Base-by-base conservation (phyloP, 2,113 vertebrate genomes). In the Tragelaphus buxtoni region DNA sequence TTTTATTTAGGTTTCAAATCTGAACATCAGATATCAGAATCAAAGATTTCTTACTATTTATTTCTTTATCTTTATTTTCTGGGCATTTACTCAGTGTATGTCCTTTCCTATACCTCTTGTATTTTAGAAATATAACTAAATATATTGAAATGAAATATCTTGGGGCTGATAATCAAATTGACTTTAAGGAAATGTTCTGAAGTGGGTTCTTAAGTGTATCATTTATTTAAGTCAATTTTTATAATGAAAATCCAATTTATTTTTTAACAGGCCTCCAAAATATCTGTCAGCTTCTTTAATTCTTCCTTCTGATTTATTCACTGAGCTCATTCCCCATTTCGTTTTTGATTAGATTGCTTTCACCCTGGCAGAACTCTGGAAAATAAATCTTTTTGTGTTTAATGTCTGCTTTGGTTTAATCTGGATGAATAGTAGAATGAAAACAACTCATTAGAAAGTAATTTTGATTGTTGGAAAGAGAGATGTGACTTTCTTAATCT, bases 261-360 rank as follows among this genome's bases (percentile, higher is more conserved):
- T 85, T 96, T 96, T 91, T 90, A 95, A 88, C 32, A 95, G 24
- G 5, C n/a, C 10, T 94, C 63, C 10, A 79, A 90, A 94, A 82
- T 96, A 89, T 76, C 28, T 94, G n/a, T 96, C 77, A 88, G n/a
- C 30, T 88, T 93, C 65, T 93, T 90, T 92, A 96, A 96, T 95
- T 96, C 72, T 93, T 96, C 90, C 65, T 97, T 87, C 82, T 84
- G 82, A 96, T 96, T 96, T 96, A 93, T 94, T 96, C 77, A 95
- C 58, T 80, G 63, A 96, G 22, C 45, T 96, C 42, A 93, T 93
- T 96, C 61, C 69, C 35, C 20, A 88, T 94, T 97, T 97, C 18
- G 14, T 90, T 96, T 97, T 94, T 97, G 3, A 96, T 98, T 95
- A 98, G 95, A 94, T 97, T 93, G 30, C 47, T 94, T 96, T 97